A percentile compares a stretch with the other conserved stretches of the same genome.
phyloP scores from a whole-genome alignment of 1,140 invertebrate species.

The Chionoecetes opilio region DNA sequence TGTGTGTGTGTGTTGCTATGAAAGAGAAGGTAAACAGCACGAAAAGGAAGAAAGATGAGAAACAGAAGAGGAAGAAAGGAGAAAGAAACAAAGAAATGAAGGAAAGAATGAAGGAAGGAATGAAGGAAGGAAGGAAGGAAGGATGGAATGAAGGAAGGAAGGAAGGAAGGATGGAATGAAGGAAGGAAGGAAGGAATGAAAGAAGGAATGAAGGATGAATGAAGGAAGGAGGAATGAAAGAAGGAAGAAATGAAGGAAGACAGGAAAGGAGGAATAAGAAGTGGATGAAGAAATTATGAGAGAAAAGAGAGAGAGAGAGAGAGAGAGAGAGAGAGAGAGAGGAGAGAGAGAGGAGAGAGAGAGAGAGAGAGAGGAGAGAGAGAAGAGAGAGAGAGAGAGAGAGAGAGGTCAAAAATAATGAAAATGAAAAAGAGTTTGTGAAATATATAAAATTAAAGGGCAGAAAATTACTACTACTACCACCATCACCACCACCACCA shows the following conservation, averaged over 20 bases:
- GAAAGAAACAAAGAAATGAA: background rate
- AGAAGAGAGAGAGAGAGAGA: background rate
- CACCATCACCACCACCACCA: no score
- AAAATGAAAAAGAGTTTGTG: background rate
- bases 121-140: background rate
- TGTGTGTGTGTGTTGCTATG: no score
- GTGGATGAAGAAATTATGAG: background rate
- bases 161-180: background rate
- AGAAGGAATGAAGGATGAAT: background rate
- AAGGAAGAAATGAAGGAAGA: background rate
- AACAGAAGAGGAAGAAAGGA: background rate
- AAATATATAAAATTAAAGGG: background rate
- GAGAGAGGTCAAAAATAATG: background rate
- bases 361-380: background rate
- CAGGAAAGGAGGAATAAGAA: background rate
- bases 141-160: background rate
- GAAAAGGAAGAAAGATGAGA: background rate
- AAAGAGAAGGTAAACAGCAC: no score
- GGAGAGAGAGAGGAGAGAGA: background rate
- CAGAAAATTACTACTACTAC: background rate
- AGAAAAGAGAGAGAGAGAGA: background rate
- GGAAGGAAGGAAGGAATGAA: no score
- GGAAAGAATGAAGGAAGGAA: background rate
- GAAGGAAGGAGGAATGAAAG: background rate
- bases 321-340: background rate